Base-by-base conservation (phyloP, 2,113 vertebrate species). In the Dasyornis broadbenti region DNA sequence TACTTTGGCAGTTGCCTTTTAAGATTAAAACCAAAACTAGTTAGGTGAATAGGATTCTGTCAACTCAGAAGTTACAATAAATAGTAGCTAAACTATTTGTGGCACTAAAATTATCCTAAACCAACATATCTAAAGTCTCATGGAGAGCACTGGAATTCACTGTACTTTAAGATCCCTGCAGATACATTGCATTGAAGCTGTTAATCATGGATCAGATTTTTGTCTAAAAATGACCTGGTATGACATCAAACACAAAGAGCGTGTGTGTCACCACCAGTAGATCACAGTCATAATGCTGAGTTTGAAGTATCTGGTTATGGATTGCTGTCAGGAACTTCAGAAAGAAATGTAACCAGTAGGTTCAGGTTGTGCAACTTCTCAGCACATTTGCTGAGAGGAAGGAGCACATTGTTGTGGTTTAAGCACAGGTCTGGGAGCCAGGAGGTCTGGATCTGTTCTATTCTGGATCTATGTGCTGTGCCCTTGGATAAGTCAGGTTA, bases 371-470 rank as follows among this genome's bases (percentile, higher is more conserved):
- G 71, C 75, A 66, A 50, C 39, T 86, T 91, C 92, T 94, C 93
- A 97, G 91, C 87, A 95, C 59, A 68, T 95, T 94, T 90, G 30
- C 73, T 50, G 63, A 88, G 82, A 23, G 39, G 27, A 91, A 78
- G 82, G 54, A 82, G 50, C 33, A 69, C 44, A 40, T 42, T 92
- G 42, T 76, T 87, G 39, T 56, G 50, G 24, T 73, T 89, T 75
- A 37, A 71, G 80, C 65, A 60, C 52, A 56, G 15, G 16, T 52
- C 39, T 83, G 71, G 96, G 92, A 95, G 82, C 87, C 95, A 93
- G 79, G 33, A 94, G 90, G 93, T 96, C 95, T 97, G 91, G 53
- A 69, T 93, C 95, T 96, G 70, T 93, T 94, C 0, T 49, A 23
- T 49, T 49, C 47, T 49, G 47, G 47, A 49, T 49, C 59, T 56